These are phyloP conservation scores for Allacma fusca DNA, from an alignment of 2,888 invertebrate species.

Conservation along the genomic window DNA sequence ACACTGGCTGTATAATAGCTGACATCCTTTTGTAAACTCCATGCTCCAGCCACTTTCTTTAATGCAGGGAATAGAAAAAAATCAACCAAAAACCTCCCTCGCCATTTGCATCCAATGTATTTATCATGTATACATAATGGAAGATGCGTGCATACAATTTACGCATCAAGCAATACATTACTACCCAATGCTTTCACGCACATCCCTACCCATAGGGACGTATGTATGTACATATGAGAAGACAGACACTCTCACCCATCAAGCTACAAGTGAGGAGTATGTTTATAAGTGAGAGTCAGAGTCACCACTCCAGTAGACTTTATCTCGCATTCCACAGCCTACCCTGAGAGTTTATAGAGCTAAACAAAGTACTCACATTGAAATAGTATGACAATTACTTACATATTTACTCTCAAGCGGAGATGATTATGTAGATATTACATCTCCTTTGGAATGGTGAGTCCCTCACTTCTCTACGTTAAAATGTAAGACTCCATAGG, in stretches of 20 bases:
- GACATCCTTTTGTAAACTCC: not conserved
- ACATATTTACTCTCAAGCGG: too few relatives aligned
- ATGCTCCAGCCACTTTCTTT: conserved; percentile 13
- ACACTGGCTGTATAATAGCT: not conserved
- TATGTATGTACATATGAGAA: not conserved
- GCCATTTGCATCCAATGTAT: conserved; percentile 27
- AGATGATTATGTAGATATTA: too few relatives aligned
- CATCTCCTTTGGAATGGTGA: too few relatives aligned
- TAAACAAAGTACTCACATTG: too few relatives aligned
- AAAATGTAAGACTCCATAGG: not conserved
- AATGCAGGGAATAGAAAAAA: conserved; percentile 4
- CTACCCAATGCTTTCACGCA: not conserved
- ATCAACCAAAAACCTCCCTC: conserved; percentile 27
- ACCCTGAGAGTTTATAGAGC: too few relatives aligned
- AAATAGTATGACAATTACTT: too few relatives aligned
- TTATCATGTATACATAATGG: not conserved
- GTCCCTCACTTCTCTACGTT: not conserved
- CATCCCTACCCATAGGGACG: not conserved
- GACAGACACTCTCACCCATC: too few relatives aligned
- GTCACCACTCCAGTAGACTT: too few relatives aligned
- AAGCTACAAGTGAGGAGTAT: too few relatives aligned
- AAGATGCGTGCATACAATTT: conserved; percentile 23
- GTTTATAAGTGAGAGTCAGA: too few relatives aligned
- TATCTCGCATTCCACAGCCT: too few relatives aligned
- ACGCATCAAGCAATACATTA: not conserved